Percentiles rank a stretch among this genome's conserved stretches.
phyloP scores from a whole-genome alignment of 2,888 invertebrate species.

The Beris chalybata region DNA sequence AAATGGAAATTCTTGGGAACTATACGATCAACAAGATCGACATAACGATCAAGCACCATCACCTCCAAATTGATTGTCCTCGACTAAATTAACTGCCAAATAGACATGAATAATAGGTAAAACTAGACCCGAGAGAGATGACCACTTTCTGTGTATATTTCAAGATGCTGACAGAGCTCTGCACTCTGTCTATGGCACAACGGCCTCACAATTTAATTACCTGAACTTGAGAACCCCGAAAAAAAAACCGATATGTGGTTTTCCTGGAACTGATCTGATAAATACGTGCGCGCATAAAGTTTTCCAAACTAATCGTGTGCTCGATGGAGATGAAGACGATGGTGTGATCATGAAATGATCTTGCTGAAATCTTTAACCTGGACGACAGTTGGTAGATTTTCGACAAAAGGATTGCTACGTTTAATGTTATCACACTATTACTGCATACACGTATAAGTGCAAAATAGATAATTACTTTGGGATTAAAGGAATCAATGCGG shows the following conservation, averaged over 20 bases:
- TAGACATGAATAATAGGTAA: constrained; percentile 31
- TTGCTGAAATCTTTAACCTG: too few species aligned
- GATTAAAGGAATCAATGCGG: too few species aligned
- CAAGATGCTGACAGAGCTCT: constrained; percentile 8
- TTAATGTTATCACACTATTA: too few species aligned
- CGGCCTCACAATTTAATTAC: constrained; percentile 29
- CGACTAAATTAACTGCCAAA: constrained; percentile 28
- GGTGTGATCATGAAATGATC: too few species aligned
- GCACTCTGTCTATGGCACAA: constrained; percentile 11
- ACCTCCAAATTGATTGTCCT: constrained; percentile 29
- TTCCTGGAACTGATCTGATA: constrained; percentile 27
- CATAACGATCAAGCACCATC: constrained; percentile 15
- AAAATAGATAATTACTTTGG: too few species aligned
- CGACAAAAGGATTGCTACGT: too few species aligned
- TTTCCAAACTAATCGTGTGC: too few species aligned
- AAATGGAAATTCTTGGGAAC: constrained; percentile 24
- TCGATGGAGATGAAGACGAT: too few species aligned
- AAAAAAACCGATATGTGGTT: constrained; percentile 23
- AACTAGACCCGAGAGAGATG: constrained; percentile 16
- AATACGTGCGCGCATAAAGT: constrained; percentile 25
- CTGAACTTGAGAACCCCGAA: constrained; percentile 21
- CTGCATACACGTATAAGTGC: too few species aligned
- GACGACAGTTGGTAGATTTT: too few species aligned
- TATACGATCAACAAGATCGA: neutral
- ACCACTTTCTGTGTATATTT: neutral